Evolutionary conservation across 35 echinoderm and acorn worm species (phyloP).

Genomic region (Ptychodera flava): DNA sequence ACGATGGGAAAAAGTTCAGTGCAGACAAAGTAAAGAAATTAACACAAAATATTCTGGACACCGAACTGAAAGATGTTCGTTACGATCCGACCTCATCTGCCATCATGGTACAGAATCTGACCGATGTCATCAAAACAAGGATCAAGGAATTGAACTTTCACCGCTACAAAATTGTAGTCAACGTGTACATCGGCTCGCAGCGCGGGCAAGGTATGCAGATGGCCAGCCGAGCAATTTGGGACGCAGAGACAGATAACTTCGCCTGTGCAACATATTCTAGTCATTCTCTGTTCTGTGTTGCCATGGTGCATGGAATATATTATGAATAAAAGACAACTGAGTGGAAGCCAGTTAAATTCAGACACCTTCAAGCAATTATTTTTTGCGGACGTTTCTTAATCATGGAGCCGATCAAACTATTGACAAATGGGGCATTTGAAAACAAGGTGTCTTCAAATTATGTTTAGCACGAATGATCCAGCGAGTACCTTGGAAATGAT

Average conservation of each 20-base stretch:
- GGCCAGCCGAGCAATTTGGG: conserved; percentile 87
- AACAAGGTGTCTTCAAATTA: no score
- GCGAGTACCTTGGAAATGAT: no score
- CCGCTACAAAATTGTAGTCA: conserved; percentile 74
- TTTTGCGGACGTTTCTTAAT: neutral
- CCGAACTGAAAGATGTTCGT: conserved; percentile 33
- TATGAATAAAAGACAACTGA: conserved; percentile 43
- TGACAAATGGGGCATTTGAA: no score
- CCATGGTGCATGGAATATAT: conserved; percentile 68
- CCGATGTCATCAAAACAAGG: conserved; percentile 69
- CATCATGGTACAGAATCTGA: conserved; percentile 73
- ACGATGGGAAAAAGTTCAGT: conserved; percentile 38
- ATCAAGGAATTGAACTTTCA: conserved; percentile 82
- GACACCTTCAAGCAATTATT: neutral
- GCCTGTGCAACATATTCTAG: conserved; percentile 44
- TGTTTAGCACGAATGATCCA: no score
- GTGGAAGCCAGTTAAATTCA: no score
- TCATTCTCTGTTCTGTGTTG: conserved; percentile 61
- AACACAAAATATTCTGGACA: conserved; percentile 38
- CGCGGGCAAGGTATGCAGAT: conserved; percentile 71
- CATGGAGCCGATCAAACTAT: neutral
- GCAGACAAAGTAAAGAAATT: conserved; percentile 31
- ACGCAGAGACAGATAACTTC: conserved; percentile 79
- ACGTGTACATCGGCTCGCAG: conserved; percentile 76
- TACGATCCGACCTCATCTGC: conserved; percentile 58